phyloP scores from a whole-genome alignment of 2,797 vertebrate species.

The Euphonia xanthogaster region DNA sequence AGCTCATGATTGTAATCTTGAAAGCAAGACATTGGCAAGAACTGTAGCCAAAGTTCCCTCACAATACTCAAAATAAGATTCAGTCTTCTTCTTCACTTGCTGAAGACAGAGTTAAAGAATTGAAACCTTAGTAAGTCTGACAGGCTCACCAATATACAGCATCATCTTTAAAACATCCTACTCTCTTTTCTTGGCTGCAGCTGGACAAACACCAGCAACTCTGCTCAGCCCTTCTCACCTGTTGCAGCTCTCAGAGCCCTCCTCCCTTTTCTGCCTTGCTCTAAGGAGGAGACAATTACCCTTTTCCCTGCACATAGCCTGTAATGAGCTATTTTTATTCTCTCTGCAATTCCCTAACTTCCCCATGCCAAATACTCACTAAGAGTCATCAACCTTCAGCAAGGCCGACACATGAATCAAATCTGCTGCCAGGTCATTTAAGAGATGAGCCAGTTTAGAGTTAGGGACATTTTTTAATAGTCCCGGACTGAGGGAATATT shows the following conservation, averaged over 20 bases:
- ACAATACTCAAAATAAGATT: background rate
- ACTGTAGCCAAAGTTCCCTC: background rate
- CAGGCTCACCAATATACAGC: background rate
- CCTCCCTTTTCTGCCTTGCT: background rate
- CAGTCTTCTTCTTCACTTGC: background rate
- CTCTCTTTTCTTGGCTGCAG: background rate
- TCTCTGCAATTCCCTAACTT: slow-evolving; percentile 11
- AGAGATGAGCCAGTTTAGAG: slow-evolving; percentile 1
- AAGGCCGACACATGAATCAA: slow-evolving; percentile 50
- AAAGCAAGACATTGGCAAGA: background rate
- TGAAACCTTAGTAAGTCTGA: background rate
- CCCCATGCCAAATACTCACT: slow-evolving; percentile 16
- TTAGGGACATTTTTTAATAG: slow-evolving; percentile 16
- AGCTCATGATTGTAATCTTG: background rate
- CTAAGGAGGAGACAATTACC: background rate
- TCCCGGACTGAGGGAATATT: background rate
- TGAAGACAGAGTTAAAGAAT: background rate
- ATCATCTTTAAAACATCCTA: background rate
- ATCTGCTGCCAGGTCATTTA: slow-evolving; percentile 42
- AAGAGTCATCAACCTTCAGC: slow-evolving; percentile 53
- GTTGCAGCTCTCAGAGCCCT: background rate
- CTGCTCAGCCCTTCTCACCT: background rate
- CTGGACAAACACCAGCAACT: background rate
- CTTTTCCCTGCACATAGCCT: background rate
- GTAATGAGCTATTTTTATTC: slow-evolving; percentile 35